Base-by-base conservation (phyloP, 1,140 invertebrate genomes). In the Batillaria attramentaria region DNA sequence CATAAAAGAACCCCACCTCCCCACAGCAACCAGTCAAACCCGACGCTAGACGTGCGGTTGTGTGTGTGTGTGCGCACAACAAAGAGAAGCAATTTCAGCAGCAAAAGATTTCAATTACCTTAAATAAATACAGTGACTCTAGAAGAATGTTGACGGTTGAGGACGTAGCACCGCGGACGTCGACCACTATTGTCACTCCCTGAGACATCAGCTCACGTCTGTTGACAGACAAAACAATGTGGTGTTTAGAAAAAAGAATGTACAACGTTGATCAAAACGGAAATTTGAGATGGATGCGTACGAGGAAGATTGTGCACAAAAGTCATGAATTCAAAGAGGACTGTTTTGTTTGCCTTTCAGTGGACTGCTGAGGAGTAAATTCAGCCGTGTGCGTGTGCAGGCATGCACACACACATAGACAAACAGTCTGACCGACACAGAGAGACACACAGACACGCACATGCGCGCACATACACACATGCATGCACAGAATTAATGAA, bases 81-180 rank as follows among this genome's bases (percentile, higher is more conserved):
- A n/a, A n/a, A n/a, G n/a, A n/a, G n/a, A n/a, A n/a, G n/a, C n/a
- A n/a, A n/a, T n/a, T n/a, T n/a, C n/a, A n/a, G n/a, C n/a, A n/a
- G n/a, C n/a, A n/a, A n/a, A n/a, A n/a, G n/a, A n/a, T 28, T 20
- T 35, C 18, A 72, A 72, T 80, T 83, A 90, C 89, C 82, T 89
- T 83, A 69, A 90, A 85, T 16, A 88, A 54, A 57, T 88, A 88
- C 41, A 90, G 83, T 16, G 89, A 81, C 79, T 90, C 88, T 35
- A 87, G 78, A 33, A 88, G 72, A 6, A 82, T 83, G 75, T 87
- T 88, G 39, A 88, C 77, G 70, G 85, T 83, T 69, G 85, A 81
- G 39, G 82, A 73, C 20, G 87, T 85, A 66, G 84, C 81, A 35
- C 84, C 86, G 35, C 85, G 78, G 31, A 85, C 85, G 72, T 89